Evolutionary conservation across 2,797 vertebrate species (phyloP), one percentile per base, ranked within the genome.

Genomic region (Sebastes nivosus): DNA sequence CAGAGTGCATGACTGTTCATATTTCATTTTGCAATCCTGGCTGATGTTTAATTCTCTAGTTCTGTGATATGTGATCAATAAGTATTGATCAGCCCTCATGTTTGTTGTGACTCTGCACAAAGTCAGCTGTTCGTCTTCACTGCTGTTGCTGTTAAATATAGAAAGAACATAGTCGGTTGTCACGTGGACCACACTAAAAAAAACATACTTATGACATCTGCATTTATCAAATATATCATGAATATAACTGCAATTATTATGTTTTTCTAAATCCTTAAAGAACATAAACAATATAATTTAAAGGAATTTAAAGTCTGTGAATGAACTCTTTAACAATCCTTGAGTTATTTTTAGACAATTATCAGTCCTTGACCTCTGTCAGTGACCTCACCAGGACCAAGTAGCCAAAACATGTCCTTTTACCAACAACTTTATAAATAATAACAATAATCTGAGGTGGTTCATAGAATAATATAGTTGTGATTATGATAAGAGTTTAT

Each of bases 111-210:
- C 30, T 42, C 38, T 18, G 27, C 57, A 36, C 20, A 42, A 11
- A 60, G 38, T 60, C 70, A 61, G 29, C 24, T 14, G 30, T 18
- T 50, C 1, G 32, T 29, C 20, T 8, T 14, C 30, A 25, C 30
- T 20, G 13, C 29, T 34, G 77, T 20, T 25, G n/a, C 12, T 12
- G 78, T n/a, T 65, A 72, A 69, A 72, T 65, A 72, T 69, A 79
- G 78, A 57, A 59, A 18, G 22, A 29, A 52, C 32, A 64, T 63
- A 60, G 27, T 64, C 16, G 8, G 30, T 5, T 63, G n/a, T 80
- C 50, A 42, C n/a, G 8, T 10, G 54, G 29, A 52, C 16, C 0
- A 16, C 32, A 55, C 8, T 42, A 38, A n/a, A 20, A 32, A 42
- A 36, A n/a, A 38, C 13, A 66, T 16, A 14, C 5, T 20, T 29